Evolutionary conservation across 2,113 vertebrate species (phyloP).

Genomic region (Eublepharis macularius): DNA sequence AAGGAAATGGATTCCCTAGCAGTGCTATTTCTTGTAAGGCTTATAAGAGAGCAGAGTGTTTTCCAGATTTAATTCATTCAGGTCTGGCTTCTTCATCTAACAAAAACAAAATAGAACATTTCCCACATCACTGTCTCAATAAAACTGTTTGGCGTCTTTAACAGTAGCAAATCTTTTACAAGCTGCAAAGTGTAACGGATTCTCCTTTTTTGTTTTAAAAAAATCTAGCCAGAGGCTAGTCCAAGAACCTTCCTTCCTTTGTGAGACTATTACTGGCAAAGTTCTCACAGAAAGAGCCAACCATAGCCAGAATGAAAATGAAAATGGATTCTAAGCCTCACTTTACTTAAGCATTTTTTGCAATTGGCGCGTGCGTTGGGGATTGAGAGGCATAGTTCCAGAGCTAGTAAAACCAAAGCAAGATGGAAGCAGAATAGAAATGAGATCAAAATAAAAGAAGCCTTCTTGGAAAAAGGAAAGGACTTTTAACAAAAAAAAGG

Average conservation of each 20-base stretch:
- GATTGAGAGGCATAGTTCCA: background rate
- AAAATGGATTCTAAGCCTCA: background rate
- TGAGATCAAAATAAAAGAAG: background rate
- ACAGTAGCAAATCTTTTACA: constrained; percentile 1
- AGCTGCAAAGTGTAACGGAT: background rate
- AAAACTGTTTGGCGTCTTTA: constrained; percentile 4
- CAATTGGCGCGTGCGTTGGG: background rate
- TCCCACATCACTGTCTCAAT: background rate
- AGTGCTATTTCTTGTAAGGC: background rate
- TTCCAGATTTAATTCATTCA: constrained; percentile 39
- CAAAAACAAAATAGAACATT: constrained; percentile 36
- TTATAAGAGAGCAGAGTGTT: constrained; percentile 24
- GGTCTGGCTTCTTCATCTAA: constrained; percentile 37
- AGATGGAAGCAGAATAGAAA: constrained; percentile 8
- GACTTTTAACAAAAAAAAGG: background rate
- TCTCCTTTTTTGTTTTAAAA: background rate
- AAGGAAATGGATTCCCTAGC: constrained; percentile 22
- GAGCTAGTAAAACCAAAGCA: constrained; percentile 11
- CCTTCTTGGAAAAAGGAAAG: background rate
- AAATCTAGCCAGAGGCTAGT: background rate
- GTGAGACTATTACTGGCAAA: background rate
- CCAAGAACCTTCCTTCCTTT: fast-evolving
- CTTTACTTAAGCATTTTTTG: constrained; percentile 13
- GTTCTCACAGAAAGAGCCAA: constrained; percentile 13
- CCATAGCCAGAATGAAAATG: constrained; percentile 32